phyloP scores from a whole-genome alignment of 2,888 invertebrate species.

The Colostygia pectinataria region DNA sequence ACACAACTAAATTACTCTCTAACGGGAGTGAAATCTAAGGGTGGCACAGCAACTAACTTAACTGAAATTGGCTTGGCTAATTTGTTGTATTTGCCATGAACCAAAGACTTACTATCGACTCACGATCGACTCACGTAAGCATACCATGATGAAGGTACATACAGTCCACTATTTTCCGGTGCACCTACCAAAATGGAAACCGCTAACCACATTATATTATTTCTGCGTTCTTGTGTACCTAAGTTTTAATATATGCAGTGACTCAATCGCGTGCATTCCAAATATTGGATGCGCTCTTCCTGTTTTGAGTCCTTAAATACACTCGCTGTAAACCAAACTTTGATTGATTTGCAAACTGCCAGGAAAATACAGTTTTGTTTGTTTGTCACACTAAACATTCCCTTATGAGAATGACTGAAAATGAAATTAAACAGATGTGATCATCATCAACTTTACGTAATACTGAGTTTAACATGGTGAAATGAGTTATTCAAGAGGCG shows the following conservation, averaged over 20 bases:
- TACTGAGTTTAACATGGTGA: no score
- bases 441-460: no score
- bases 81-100: no score
- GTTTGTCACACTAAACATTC: no score
- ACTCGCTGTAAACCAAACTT: constrained; percentile 2
- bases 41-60: no score
- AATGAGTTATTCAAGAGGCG: no score
- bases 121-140: no score
- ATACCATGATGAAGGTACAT: constrained; percentile 1
- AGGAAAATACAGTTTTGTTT: not conserved
- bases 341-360: not conserved
- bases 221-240: constrained; percentile 63
- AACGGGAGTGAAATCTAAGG: no score
- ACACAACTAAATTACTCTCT: no score
- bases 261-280: constrained; percentile 34
- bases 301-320: constrained; percentile 32
- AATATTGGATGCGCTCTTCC: constrained; percentile 32
- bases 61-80: no score
- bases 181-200: constrained; percentile 47
- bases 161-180: constrained; percentile 62
- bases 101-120: not conserved
- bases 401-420: no score
- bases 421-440: no score
- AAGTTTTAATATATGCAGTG: constrained; percentile 51
- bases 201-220: constrained; percentile 56